Base-by-base conservation (phyloP, 1,140 invertebrate species). In the Drosophila pectinifera region DNA sequence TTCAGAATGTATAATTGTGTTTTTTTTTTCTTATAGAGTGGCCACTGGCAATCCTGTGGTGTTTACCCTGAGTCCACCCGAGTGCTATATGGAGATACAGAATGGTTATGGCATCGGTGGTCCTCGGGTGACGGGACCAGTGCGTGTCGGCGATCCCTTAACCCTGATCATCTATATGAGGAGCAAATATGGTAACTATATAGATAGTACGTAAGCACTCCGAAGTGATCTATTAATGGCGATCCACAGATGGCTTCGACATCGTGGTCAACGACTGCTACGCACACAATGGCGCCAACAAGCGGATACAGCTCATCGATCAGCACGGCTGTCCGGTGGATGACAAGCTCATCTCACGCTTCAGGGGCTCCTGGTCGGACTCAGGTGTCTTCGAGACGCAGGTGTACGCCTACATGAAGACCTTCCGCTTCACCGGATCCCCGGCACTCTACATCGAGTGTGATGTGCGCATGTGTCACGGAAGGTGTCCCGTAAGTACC, bases 231-330 rank as follows among this genome's bases (percentile, higher is more conserved):
- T 49, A 64, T 59, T 54, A 72, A 48, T 45, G 80, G 49, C 53
- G 57, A 34, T 78, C 92, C 93, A 63, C 93, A 98, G 97, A 98
- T 93, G 97, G 97, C 61, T 98, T 98, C 89, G 97, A 98, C 91
- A 97, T 98, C 70, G 96, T 98, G n/a, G 97, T 98, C 5, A 98
- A 98, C 91, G 97, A 98, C 91, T 98, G 97, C 92, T 97, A 96
- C 89, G 97, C 97, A 0, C 97, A 98, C 92, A 98, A 98, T 93
- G 97, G 97, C 45, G 97, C 96, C 5, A 96, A 96, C 62, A 98
- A 98, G 91, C 95, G 95, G 77, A 97, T 98, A 79, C 96, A 98
- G 86, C 93, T 98, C 38, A 98, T 98, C 59, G 97, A 98, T 92
- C 96, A 98, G 92, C 97, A 96, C 88, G 97, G 97, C n/a, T 98